These are phyloP conservation scores for Torymus auratus DNA, from an alignment of 2,888 invertebrate species.

Conservation along the genomic window DNA sequence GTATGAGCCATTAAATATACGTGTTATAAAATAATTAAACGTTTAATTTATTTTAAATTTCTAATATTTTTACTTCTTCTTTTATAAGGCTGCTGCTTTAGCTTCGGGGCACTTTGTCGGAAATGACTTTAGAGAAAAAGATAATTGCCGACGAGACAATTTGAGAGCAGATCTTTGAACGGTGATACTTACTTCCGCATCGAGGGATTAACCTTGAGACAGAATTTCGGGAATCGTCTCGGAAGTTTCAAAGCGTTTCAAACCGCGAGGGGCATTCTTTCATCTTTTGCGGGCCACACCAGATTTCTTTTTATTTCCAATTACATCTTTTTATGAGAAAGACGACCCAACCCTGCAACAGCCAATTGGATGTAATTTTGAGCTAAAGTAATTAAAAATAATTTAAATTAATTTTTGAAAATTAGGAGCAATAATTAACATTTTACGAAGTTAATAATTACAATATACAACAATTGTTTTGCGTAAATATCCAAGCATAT, in stretches of 20 bases:
- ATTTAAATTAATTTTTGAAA: no score
- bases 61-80: no score
- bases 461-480: no score
- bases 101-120: background rate
- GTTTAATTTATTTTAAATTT: no score
- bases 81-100: no score
- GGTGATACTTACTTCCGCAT: slow-evolving; percentile 50
- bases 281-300: background rate
- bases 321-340: slow-evolving; percentile 13
- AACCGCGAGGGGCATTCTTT: slow-evolving; percentile 31
- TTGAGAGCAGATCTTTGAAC: slow-evolving; percentile 19
- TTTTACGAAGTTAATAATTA: no score
- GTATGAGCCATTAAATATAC: background rate
- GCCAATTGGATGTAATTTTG: no score
- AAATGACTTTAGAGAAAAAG: slow-evolving; percentile 19
- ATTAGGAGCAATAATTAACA: no score
- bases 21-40: no score
- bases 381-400: no score
- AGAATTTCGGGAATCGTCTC: slow-evolving; percentile 51
- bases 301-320: background rate
- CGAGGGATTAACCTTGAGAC: slow-evolving; percentile 54
- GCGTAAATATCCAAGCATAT: no score
- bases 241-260: slow-evolving; percentile 38
- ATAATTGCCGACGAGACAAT: slow-evolving; percentile 43
- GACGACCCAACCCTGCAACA: background rate